Evolutionary conservation across 2,797 vertebrate genomes (phyloP).

Genomic region (Pangasius mekongensis): DNA sequence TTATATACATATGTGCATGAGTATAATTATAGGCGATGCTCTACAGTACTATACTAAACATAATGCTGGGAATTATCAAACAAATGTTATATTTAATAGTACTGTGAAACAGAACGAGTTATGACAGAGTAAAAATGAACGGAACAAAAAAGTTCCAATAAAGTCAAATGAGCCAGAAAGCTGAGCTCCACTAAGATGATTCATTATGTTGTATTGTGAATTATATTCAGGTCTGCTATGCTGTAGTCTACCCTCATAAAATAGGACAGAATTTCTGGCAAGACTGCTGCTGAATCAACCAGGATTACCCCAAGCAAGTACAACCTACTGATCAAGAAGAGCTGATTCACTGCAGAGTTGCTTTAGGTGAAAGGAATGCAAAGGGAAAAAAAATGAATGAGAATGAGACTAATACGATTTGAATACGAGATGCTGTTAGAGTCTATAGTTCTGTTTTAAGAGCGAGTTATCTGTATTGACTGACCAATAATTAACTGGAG

Average conservation of each 20-base stretch:
- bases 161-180: not conserved
- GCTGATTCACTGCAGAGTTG: not conserved
- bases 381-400: not conserved
- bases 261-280: not conserved
- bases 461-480: conserved; percentile 13
- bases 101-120: not conserved
- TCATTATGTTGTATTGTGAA: not conserved
- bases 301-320: not conserved
- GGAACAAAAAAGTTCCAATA: not conserved
- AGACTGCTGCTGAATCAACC: conserved; percentile 1
- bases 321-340: not conserved
- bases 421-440: not conserved
- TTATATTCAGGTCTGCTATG: not conserved
- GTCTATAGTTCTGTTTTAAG: not conserved
- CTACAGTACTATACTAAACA: not conserved
- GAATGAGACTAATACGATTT: not conserved
- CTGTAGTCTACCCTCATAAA: not conserved
- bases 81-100: not conserved
- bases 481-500: not conserved
- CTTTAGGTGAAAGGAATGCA: not conserved
- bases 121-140: not conserved
- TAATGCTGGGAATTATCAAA: not conserved
- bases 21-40: not conserved
- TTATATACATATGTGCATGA: not conserved
- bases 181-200: not conserved